Percentiles rank a stretch among this genome's conserved stretches.
Evolutionary conservation across 2,888 invertebrate genomes (phyloP).

Genomic region (Cactoblastis cactorum): DNA sequence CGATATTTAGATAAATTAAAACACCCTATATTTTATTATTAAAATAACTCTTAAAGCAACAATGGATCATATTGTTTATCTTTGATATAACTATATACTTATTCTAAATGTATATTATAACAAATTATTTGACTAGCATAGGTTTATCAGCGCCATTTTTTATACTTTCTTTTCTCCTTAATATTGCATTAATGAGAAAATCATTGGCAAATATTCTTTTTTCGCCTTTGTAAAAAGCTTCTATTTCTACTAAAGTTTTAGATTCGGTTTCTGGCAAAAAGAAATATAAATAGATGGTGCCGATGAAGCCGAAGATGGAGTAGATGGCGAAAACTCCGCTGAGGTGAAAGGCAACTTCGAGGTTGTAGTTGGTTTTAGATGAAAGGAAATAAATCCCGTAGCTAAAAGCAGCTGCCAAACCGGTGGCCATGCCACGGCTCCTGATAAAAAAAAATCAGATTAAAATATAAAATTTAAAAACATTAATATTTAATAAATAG

Average conservation of each 20-base stretch:
- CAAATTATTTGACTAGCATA: constrained; percentile 54
- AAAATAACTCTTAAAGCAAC: too few species aligned
- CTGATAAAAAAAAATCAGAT: constrained; percentile 40
- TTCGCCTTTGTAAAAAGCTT: constrained; percentile 64
- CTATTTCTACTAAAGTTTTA: constrained; percentile 72
- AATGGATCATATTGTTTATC: background rate
- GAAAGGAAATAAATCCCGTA: constrained; percentile 72
- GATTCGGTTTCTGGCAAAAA: constrained; percentile 78
- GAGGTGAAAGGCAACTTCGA: constrained; percentile 66
- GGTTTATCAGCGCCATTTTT: constrained; percentile 44
- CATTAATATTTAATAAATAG: too few species aligned
- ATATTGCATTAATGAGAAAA: constrained; percentile 53
- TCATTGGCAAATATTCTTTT: constrained; percentile 64
- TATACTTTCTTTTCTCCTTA: constrained; percentile 46
- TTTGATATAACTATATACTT: background rate
- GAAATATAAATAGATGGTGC: constrained; percentile 72
- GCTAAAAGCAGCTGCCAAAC: constrained; percentile 69
- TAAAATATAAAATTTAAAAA: background rate
- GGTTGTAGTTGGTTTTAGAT: constrained; percentile 74
- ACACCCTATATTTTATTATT: too few species aligned
- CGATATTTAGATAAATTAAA: too few species aligned
- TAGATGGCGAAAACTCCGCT: constrained; percentile 73
- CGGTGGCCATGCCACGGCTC: constrained; percentile 75
- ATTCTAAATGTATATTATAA: constrained; percentile 1
- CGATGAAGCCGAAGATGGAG: constrained; percentile 59